These are phyloP conservation scores for Polyploca ridens DNA, from an alignment of 2,888 invertebrate species.

Conservation along the genomic window DNA sequence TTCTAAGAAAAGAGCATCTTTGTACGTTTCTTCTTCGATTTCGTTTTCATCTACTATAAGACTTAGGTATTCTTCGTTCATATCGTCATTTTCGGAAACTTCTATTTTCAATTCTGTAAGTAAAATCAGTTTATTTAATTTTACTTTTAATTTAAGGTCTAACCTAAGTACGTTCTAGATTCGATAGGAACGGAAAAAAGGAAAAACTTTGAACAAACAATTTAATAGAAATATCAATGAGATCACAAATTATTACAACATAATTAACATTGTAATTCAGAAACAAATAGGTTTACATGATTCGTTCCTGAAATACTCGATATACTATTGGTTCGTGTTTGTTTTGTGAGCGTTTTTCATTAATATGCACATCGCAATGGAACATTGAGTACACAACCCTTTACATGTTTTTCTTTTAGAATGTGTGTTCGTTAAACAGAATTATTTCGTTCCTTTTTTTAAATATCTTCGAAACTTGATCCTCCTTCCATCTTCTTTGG, in stretches of 20 bases:
- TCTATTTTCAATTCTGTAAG: slow-evolving; percentile 3
- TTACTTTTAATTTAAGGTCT: neutral
- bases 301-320: slow-evolving; percentile 62
- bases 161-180: neutral
- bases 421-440: slow-evolving; percentile 63
- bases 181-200: neutral
- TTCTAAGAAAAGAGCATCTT: slow-evolving; percentile 54
- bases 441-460: neutral
- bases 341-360: slow-evolving; percentile 51
- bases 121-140: neutral
- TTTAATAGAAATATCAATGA: slow-evolving; percentile 8
- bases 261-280: slow-evolving; percentile 5
- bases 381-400: slow-evolving; percentile 59
- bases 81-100: slow-evolving; percentile 20
- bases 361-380: slow-evolving; percentile 63
- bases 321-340: slow-evolving; percentile 68
- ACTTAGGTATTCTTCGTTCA: slow-evolving; percentile 23
- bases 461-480: neutral
- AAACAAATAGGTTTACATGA: slow-evolving; percentile 45
- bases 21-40: slow-evolving; percentile 27
- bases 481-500: slow-evolving; percentile 7
- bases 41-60: slow-evolving; percentile 29
- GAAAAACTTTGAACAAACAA: neutral
- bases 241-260: neutral
- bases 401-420: slow-evolving; percentile 53